Percentiles rank a stretch among this genome's conserved stretches.
These are phyloP conservation scores for Salticus scenicus DNA, from an alignment of 2,888 invertebrate species.

Conservation along the genomic window DNA sequence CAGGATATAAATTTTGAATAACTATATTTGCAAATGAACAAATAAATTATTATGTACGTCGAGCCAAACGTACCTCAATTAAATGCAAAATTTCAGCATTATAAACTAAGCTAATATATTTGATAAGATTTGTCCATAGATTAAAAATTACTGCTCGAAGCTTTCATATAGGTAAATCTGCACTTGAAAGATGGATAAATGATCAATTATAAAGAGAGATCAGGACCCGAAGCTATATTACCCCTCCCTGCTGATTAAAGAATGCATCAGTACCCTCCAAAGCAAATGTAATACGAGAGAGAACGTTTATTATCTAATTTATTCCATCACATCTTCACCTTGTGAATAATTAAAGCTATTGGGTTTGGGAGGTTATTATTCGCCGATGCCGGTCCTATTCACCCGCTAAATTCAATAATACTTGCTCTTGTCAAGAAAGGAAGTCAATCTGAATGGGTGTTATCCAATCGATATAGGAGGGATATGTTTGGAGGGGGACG, in stretches of 20 bases:
- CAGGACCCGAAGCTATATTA: constrained; percentile 4
- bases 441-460: constrained; percentile 67
- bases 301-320: constrained; percentile 58
- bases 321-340: constrained; percentile 60
- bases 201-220: constrained; percentile 12
- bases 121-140: neutral
- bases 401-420: constrained; percentile 60
- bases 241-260: constrained; percentile 8
- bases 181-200: constrained; percentile 4
- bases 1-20: too few relatives aligned
- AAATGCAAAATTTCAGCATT: too few relatives aligned
- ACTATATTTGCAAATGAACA: too few relatives aligned
- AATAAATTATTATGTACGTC: too few relatives aligned
- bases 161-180: neutral
- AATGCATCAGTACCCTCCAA: neutral
- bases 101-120: neutral
- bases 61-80: too few relatives aligned
- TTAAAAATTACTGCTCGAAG: neutral
- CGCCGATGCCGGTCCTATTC: constrained; percentile 39
- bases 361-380: constrained; percentile 29
- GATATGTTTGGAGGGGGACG: constrained; percentile 15
- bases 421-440: constrained; percentile 53
- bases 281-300: constrained; percentile 26
- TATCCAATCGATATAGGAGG: constrained; percentile 55
- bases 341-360: constrained; percentile 65